Evolutionary conservation across 2,888 invertebrate species (phyloP).

Genomic region (Lochmaea capreae): DNA sequence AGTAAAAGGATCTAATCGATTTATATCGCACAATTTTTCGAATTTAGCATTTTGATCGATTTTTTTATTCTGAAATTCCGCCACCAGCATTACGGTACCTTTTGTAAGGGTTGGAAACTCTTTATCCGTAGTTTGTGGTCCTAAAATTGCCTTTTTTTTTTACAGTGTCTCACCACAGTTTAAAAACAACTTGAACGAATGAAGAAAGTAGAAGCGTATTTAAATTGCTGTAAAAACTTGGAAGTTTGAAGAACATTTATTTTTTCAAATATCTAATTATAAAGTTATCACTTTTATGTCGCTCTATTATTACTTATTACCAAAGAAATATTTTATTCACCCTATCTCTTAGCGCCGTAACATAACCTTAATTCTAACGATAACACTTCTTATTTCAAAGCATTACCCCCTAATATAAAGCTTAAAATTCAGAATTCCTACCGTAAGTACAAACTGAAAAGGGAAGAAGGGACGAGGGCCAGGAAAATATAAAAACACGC

Average conservation of each 20-base stretch:
- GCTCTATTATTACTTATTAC: not conserved
- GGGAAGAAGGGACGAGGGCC: constrained; percentile 48
- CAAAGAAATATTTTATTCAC: not conserved
- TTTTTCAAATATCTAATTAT: not conserved
- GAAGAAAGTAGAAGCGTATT: too few species aligned
- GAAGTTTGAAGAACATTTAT: too few species aligned
- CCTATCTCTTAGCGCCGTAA: constrained; percentile 1
- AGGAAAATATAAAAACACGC: constrained; percentile 61
- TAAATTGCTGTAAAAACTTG: not conserved
- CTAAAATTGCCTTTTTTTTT: too few species aligned
- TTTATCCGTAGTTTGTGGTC: too few species aligned
- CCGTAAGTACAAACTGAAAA: constrained; percentile 44
- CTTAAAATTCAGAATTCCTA: constrained; percentile 62
- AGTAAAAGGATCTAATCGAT: too few species aligned
- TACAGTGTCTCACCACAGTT: too few species aligned
- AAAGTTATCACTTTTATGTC: not conserved
- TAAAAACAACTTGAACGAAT: too few species aligned
- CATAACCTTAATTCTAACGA: constrained; percentile 13
- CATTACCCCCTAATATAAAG: constrained; percentile 54
- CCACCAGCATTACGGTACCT: too few species aligned
- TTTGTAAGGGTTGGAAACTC: too few species aligned
- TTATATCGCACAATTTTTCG: too few species aligned
- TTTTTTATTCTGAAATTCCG: too few species aligned
- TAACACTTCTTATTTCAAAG: constrained; percentile 14
- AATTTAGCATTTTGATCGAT: too few species aligned